Conservation (phyloP, 2,888 invertebrate species). For the Pyrgus malvae region DNA sequence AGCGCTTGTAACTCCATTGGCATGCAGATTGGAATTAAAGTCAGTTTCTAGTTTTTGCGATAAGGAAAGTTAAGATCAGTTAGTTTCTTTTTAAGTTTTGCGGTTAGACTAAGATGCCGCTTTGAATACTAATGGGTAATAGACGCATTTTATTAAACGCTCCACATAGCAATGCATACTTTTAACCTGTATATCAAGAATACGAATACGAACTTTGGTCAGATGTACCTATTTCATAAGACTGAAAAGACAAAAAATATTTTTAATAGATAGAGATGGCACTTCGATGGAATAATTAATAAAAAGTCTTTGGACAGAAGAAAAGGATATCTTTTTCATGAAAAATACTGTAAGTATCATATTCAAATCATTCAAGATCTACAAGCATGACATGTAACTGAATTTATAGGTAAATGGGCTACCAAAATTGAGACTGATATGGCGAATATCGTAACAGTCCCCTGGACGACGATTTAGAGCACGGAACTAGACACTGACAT, state of each 20-base stretch:
- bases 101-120: too few species aligned
- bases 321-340: background rate
- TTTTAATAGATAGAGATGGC: too few species aligned
- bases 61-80: slow-evolving; percentile 56
- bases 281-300: too few species aligned
- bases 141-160: too few species aligned
- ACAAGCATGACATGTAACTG: background rate
- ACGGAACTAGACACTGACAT: slow-evolving; percentile 25
- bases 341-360: background rate
- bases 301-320: too few species aligned
- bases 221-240: too few species aligned
- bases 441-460: slow-evolving; percentile 23
- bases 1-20: slow-evolving; percentile 41
- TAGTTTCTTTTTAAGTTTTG: too few species aligned
- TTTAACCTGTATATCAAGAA: too few species aligned
- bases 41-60: slow-evolving; percentile 57
- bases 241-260: too few species aligned
- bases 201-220: too few species aligned
- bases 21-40: slow-evolving; percentile 70
- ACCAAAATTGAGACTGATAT: slow-evolving; percentile 27
- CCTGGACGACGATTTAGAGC: slow-evolving; percentile 24
- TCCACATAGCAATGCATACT: too few species aligned
- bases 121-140: too few species aligned
- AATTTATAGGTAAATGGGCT: slow-evolving; percentile 28
- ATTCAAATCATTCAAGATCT: background rate